Base-by-base conservation (phyloP, 2,113 vertebrate species). In the Poeciliopsis occidentalis region DNA sequence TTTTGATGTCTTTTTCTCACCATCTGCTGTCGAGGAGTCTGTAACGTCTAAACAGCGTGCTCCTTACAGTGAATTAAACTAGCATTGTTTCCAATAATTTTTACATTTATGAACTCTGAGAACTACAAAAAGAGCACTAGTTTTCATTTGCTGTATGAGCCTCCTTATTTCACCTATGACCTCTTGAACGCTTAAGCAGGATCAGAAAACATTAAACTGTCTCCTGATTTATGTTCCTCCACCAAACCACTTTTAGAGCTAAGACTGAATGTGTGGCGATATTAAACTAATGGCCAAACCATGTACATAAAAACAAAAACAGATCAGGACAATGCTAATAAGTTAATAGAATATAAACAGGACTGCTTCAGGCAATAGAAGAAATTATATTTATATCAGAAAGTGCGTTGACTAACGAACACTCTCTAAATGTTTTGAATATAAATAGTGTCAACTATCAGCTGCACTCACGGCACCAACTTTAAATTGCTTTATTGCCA, bases 1-100 rank as follows among this genome's bases (percentile, higher is more conserved):
- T 85, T 73, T 69, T 67, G 30, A 75, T 79, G 70, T 63, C 72
- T 71, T 78, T 68, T 29, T 73, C 72, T 60, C 77, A 67, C 81
- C 85, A 85, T 85, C 79, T 89, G 84, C 68, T 82, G 79, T 81
- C 57, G 29, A 76, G 69, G 68, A 65, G 57, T 66, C 61, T 11
- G 30, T 66, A 71, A 54, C 8, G 61, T 27, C 10, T 8, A 0
- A 32, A 71, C 51, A 68, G 12, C 31, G 44, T 31, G 17, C 27
- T 11, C 29, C 8, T 51, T 51, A 29, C 6, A 30, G 22, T 37
- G 12, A 65, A 39, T 12, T 65, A n/a, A n/a, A 29, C 30, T 34
- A 19, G 32, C 63, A 64, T 19, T 34, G 8, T 34, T 24, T 24
- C 62, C 17, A 24, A 34, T 64, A 8, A 30, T 29, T 64, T 31